phyloP scores from a whole-genome alignment of 2,888 invertebrate species.

The Eudemis profundana region DNA sequence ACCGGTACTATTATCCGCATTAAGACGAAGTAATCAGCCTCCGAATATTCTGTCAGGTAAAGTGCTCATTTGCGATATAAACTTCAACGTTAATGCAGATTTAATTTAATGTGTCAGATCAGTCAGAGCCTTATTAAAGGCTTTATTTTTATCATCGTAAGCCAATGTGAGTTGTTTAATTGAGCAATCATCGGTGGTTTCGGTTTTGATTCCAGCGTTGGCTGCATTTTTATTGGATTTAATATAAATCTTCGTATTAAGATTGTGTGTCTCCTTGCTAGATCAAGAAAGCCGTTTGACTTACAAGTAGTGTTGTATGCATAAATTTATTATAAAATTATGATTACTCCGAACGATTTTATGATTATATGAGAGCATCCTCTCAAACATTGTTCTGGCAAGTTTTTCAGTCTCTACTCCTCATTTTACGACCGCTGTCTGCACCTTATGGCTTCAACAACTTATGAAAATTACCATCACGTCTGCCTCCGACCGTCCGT shows the following conservation, averaged over 20 bases:
- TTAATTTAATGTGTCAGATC: slow-evolving; percentile 35
- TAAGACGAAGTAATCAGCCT: slow-evolving; percentile 3
- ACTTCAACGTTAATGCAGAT: slow-evolving; percentile 31
- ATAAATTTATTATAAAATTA: slow-evolving; percentile 27
- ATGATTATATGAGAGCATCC: slow-evolving; percentile 15
- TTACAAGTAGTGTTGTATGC: slow-evolving; percentile 7
- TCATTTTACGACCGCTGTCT: slow-evolving; percentile 35
- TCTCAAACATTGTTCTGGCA: slow-evolving; percentile 11
- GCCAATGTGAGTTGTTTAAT: slow-evolving; percentile 13
- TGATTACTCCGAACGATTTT: slow-evolving; percentile 22
- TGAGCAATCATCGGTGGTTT: slow-evolving; percentile 15
- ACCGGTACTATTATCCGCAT: background rate
- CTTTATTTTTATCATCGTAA: slow-evolving; percentile 30
- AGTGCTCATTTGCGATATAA: slow-evolving; percentile 39
- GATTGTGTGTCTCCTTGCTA: slow-evolving; percentile 16
- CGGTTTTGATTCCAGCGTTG: background rate
- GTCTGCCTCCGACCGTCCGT: slow-evolving; percentile 31
- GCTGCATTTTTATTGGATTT: background rate
- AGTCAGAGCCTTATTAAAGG: slow-evolving; percentile 28
- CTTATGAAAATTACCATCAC: slow-evolving; percentile 38
- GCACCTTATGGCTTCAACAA: slow-evolving; percentile 40
- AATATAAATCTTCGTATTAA: background rate
- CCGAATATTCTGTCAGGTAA: slow-evolving; percentile 29
- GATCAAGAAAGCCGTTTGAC: slow-evolving; percentile 14
- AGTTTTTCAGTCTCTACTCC: slow-evolving; percentile 31